A percentile compares a stretch with the other conserved stretches of the same genome.
Conservation (phyloP, 2,888 invertebrate genomes). For the Ophion ellenae region DNA sequence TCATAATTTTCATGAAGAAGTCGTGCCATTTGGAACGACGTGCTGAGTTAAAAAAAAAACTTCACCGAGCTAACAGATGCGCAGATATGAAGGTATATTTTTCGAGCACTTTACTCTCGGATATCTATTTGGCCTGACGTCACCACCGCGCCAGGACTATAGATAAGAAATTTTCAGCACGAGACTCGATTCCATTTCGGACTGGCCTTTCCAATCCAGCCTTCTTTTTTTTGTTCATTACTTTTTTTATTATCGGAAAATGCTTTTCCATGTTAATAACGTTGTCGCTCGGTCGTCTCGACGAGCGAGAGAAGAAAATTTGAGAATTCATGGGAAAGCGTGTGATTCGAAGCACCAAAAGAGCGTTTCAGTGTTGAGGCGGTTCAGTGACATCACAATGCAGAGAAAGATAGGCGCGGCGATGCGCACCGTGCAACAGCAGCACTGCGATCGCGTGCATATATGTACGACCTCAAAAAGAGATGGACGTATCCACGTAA, state of each 20-base stretch:
- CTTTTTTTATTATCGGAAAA: background rate
- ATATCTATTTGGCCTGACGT: no score
- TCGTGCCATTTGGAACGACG: no score
- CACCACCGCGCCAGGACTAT: no score
- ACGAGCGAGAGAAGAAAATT: background rate
- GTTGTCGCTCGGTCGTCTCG: background rate
- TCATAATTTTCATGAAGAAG: no score
- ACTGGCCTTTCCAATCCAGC: background rate
- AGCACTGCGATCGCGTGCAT: constrained; percentile 14
- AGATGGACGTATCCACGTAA: constrained; percentile 26
- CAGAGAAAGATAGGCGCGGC: constrained; percentile 47
- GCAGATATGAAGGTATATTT: no score
- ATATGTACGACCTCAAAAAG: constrained; percentile 50
- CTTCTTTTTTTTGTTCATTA: background rate
- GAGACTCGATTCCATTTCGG: background rate
- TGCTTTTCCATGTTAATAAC: background rate
- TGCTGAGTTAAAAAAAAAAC: no score
- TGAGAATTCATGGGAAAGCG: background rate
- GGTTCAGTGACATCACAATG: constrained; percentile 51
- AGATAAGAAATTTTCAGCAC: background rate
- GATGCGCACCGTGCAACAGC: constrained; percentile 48
- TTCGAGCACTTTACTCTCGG: no score
- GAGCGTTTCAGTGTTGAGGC: constrained; percentile 12
- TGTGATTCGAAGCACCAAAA: constrained; percentile 4
- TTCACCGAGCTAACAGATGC: no score